Percentiles rank a stretch among this genome's conserved stretches.
These are phyloP conservation scores for Turnix velox DNA, from an alignment of 2,113 vertebrate species.

Conservation along the genomic window DNA sequence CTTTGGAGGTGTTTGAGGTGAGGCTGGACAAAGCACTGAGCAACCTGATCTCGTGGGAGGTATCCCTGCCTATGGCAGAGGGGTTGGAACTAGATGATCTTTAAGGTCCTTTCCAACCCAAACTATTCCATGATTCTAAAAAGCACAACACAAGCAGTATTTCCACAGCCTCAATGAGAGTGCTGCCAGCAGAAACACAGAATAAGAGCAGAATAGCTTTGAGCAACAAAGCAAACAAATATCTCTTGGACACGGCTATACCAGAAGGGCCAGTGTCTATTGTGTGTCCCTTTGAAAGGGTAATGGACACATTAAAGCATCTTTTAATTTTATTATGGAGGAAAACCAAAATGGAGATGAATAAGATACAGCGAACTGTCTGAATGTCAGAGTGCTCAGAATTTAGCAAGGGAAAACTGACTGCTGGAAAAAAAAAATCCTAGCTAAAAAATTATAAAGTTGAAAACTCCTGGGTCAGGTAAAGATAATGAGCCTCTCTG, in stretches of 20 bases:
- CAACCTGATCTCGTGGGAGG: too few relatives aligned
- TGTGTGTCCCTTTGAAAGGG: too few relatives aligned
- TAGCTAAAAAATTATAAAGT: not conserved
- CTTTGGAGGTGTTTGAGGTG: too few relatives aligned
- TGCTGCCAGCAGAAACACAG: not conserved
- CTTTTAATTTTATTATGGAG: not conserved
- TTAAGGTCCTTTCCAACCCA: too few relatives aligned
- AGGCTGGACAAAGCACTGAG: too few relatives aligned
- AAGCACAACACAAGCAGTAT: not conserved
- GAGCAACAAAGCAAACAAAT: not conserved
- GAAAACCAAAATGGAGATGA: not conserved
- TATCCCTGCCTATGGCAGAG: too few relatives aligned
- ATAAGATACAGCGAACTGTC: not conserved
- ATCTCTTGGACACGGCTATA: not conserved
- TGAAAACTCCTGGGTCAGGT: not conserved
- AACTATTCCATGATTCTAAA: too few relatives aligned
- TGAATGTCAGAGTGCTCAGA: not conserved
- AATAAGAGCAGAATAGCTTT: not conserved
- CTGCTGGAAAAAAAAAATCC: not conserved
- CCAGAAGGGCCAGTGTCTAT: not conserved
- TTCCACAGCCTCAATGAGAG: not conserved
- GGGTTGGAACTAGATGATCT: too few relatives aligned
- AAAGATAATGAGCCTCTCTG: not conserved
- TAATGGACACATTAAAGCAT: not conserved
- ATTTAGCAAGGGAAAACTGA: not conserved